These are phyloP conservation scores for Acromyrmex charruanus DNA, from an alignment of 1,140 invertebrate species.

Conservation along the genomic window DNA sequence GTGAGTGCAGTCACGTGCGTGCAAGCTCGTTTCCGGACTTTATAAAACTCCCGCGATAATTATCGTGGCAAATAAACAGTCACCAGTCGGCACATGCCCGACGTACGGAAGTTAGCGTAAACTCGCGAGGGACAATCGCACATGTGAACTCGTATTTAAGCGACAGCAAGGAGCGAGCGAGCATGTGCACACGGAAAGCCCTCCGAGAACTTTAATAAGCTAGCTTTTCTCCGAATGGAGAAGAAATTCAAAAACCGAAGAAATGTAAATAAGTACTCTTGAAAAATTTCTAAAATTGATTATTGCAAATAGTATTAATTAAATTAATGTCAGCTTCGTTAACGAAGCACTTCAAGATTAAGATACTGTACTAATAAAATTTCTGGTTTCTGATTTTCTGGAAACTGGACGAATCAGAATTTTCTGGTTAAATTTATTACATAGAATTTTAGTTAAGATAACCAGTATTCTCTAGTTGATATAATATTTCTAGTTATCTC, in stretches of 20 bases:
- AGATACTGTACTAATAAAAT: too few relatives aligned
- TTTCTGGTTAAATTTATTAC: too few relatives aligned
- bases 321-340: background rate
- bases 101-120: conserved; percentile 39
- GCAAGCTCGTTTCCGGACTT: conserved; percentile 58
- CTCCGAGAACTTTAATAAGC: background rate
- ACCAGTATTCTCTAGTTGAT: too few relatives aligned
- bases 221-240: background rate
- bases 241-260: background rate
- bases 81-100: background rate
- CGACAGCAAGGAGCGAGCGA: background rate
- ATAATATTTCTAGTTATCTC: too few relatives aligned
- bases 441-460: too few relatives aligned
- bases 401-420: too few relatives aligned
- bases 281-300: background rate
- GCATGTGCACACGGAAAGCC: conserved; percentile 21
- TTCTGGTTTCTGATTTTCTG: too few relatives aligned
- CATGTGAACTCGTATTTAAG: conserved; percentile 13
- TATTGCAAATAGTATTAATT: background rate
- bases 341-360: background rate
- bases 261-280: background rate
- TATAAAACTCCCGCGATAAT: conserved; percentile 53
- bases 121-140: conserved; percentile 30
- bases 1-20: conserved; percentile 46
- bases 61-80: conserved; percentile 55